Base-by-base conservation (phyloP, 1,140 invertebrate genomes). In the Probaryconus sp. region DNA sequence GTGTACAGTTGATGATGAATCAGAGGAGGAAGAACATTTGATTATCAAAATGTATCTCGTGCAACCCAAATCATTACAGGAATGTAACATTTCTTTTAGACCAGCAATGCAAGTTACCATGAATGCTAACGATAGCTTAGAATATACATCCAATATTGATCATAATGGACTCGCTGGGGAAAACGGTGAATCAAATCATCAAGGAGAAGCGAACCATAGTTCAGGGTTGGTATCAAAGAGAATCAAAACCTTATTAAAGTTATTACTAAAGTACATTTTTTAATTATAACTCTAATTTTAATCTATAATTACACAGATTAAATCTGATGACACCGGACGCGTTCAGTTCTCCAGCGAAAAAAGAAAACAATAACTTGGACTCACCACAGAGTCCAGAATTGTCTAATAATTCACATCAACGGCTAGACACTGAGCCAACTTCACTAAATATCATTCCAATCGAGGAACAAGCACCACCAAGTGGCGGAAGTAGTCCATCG, bases 271-370 rank as follows among this genome's bases (percentile, higher is more conserved):
- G n/a, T n/a, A n/a, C n/a, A n/a, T n/a, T n/a, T n/a, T n/a, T n/a
- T n/a, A n/a, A n/a, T n/a, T n/a, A n/a, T n/a, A n/a, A n/a, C n/a
- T n/a, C n/a, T n/a, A n/a, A n/a, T n/a, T n/a, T n/a, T n/a, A n/a
- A n/a, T n/a, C n/a, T n/a, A n/a, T n/a, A n/a, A n/a, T n/a, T n/a
- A n/a, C n/a, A n/a, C 5, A 81, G 83, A 0, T 71, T 90, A 14
- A 95, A 93, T 78, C 89, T 97, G 1, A 93, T 97, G 90, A 96
- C 95, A 1, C 95, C 96, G 0, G 95, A 97, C 83, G 95, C 94
- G 3, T 97, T 97, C 77, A 94, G 91, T 86, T 94, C 89, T 30
- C 89, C 91, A 1, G 88, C 88, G 5, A 89, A 89, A 58, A 89
- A 87, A 58, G 88, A 89, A 3, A 80, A 51, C 0, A 80, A 56